phyloP scores from a whole-genome alignment of 1,140 invertebrate species.

The Diabrotica undecimpunctata region DNA sequence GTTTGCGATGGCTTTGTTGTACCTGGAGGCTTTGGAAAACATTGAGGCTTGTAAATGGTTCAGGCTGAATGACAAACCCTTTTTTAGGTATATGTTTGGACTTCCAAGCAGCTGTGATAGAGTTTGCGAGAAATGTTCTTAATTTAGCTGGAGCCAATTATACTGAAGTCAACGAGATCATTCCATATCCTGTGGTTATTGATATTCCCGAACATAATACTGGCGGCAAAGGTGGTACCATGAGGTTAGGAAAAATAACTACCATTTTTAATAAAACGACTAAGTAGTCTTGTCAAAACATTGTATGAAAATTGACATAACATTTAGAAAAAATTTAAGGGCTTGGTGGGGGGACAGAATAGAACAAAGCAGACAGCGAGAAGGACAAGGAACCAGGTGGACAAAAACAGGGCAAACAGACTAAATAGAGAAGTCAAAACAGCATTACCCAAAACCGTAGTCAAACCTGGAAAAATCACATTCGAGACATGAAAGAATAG shows the following conservation, averaged over 20 bases:
- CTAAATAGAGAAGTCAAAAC: no score
- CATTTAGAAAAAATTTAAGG: no score
- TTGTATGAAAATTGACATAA: no score
- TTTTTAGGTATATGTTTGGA: slow-evolving; percentile 96
- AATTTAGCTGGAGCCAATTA: slow-evolving; percentile 76
- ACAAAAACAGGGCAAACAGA: no score
- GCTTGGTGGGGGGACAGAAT: no score
- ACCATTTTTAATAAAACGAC: slow-evolving; percentile 71
- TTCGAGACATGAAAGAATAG: no score
- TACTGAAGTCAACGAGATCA: slow-evolving; percentile 67
- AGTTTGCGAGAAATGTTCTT: slow-evolving; percentile 90
- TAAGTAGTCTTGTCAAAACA: slow-evolving; percentile 64
- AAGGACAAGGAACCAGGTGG: no score
- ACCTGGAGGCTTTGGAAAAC: slow-evolving; percentile 84
- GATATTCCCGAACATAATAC: slow-evolving; percentile 98
- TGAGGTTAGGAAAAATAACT: slow-evolving; percentile 89
- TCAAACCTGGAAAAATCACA: no score
- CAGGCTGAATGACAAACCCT: slow-evolving; percentile 81
- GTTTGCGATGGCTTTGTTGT: slow-evolving; percentile 91
- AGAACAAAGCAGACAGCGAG: no score
- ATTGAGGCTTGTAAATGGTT: slow-evolving; percentile 93
- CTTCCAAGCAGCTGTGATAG: slow-evolving; percentile 94
- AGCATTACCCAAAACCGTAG: no score
- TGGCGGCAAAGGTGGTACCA: slow-evolving; percentile 93
- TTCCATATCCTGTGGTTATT: slow-evolving; percentile 80